Conservation (phyloP, 1,140 invertebrate species). For the Drosophila pachea region DNA sequence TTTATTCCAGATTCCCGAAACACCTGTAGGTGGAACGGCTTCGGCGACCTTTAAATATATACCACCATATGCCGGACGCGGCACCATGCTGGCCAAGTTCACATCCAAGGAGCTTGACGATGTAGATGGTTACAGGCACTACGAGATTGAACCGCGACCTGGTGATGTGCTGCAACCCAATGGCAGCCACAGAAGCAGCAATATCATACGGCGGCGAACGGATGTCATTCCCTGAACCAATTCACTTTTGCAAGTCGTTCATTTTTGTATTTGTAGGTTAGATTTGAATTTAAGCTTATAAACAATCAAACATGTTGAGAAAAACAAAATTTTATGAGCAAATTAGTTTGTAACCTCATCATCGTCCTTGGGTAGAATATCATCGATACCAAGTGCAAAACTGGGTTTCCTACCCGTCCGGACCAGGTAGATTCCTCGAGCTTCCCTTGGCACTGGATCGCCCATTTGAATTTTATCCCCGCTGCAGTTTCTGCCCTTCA, state of each 20-base stretch:
- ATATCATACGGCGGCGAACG: slow-evolving; percentile 66
- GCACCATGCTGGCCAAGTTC: slow-evolving; percentile 90
- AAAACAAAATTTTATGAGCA: slow-evolving; percentile 6
- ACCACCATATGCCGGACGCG: slow-evolving; percentile 85
- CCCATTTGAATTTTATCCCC: slow-evolving; percentile 81
- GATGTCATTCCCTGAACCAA: slow-evolving; percentile 68
- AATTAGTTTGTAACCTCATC: slow-evolving; percentile 1
- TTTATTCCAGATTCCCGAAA: slow-evolving; percentile 70
- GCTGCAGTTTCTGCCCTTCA: slow-evolving; percentile 81
- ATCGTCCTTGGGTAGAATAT: slow-evolving; percentile 23
- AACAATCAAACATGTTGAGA: slow-evolving; percentile 6
- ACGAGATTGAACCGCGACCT: slow-evolving; percentile 80
- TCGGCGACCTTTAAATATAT: slow-evolving; percentile 85
- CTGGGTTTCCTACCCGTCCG: slow-evolving; percentile 81
- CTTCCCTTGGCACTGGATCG: slow-evolving; percentile 79
- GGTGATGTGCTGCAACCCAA: slow-evolving; percentile 68
- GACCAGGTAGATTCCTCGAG: slow-evolving; percentile 83
- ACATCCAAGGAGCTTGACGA: slow-evolving; percentile 89
- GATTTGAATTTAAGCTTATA: slow-evolving; percentile 30
- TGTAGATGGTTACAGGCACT: slow-evolving; percentile 88
- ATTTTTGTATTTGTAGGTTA: slow-evolving; percentile 53
- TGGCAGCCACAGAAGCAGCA: slow-evolving; percentile 52
- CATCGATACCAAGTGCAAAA: slow-evolving; percentile 79
- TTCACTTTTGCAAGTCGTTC: slow-evolving; percentile 12
- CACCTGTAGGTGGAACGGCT: slow-evolving; percentile 83